phyloP scores from a whole-genome alignment of 2,888 invertebrate species.

The Ophioninae sp. region DNA sequence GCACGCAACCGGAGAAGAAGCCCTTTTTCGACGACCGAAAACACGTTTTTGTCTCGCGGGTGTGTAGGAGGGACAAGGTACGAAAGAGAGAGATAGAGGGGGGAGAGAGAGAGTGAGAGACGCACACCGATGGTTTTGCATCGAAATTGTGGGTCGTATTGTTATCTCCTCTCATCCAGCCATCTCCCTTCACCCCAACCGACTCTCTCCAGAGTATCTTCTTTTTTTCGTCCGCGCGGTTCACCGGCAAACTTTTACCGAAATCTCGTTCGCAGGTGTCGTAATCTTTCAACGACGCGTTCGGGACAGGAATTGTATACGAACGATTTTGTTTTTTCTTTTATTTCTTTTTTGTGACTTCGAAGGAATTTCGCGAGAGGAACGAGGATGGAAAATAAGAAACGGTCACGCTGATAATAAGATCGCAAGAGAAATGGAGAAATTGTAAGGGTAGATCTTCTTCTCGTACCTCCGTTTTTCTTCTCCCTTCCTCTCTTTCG shows the following conservation, averaged over 20 bases:
- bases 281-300: slow-evolving; percentile 40
- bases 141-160: slow-evolving; percentile 74
- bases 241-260: slow-evolving; percentile 3
- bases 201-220: slow-evolving; percentile 23
- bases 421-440: slow-evolving; percentile 35
- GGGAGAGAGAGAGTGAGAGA: slow-evolving; percentile 51
- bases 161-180: slow-evolving; percentile 64
- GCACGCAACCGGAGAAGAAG: slow-evolving; percentile 69
- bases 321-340: neutral
- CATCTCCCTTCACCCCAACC: slow-evolving; percentile 8
- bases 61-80: slow-evolving; percentile 52
- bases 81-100: slow-evolving; percentile 47
- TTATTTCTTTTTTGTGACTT: neutral
- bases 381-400: neutral
- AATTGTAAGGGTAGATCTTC: slow-evolving; percentile 44
- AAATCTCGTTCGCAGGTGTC: slow-evolving; percentile 43
- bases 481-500: neutral
- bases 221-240: neutral
- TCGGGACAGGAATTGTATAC: slow-evolving; percentile 6
- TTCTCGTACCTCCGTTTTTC: slow-evolving; percentile 3
- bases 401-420: slow-evolving; percentile 32
- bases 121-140: slow-evolving; percentile 69
- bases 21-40: slow-evolving; percentile 65
- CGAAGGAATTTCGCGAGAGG: slow-evolving; percentile 7
- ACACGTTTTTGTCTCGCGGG: slow-evolving; percentile 30